Evolutionary conservation across 2,113 vertebrate genomes (phyloP), one percentile per base, ranked within the genome.

Genomic region (Rhea americana): DNA sequence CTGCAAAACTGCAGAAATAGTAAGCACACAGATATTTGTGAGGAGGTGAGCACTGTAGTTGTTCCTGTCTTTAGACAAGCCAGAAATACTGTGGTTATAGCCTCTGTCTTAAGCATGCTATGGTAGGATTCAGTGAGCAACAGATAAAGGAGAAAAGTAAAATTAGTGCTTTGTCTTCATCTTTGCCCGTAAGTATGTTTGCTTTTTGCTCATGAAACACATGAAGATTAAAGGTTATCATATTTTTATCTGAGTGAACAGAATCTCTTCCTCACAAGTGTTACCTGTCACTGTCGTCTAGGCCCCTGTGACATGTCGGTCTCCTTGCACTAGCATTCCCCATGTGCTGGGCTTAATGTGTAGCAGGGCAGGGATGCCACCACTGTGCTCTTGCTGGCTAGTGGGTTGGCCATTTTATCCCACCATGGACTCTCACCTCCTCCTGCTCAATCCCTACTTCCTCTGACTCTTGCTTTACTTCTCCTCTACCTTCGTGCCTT

Each of bases 261-360:
- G 65, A 35, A 26, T 9, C 11, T 59, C 77, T 88, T 63, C 3
- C 4, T 47, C 61, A 55, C 30, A 59, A 30, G 21, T 37, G 2
- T 45, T 79, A 9, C 13, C 70, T 47, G 13, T 32, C 61, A 66
- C 35, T 63, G 62, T 82, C 45, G 35, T 30, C 24, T 45, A 73
- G 18, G 5, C 18, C 7, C 32, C 12, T 70, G 0, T 43, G 30
- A 25, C 12, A 2, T 21, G 53, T 8, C 16, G 8, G 24, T 1
- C 13, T 61, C 93, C 77, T 81, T 83, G 18, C 47, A 78, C 24
- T 43, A 19, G 9, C 25, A 7, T 43, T 88, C 11, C 21, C 37
- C 14, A 20, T 0, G 0, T n/a, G 6, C 11, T 55, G 37, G 7
- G 6, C 13, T 51, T 62, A 22, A 6, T 41, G 8, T 13, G 9